Evolutionary conservation across 2,113 vertebrate species (phyloP).

Genomic region (Centropus unirufus): DNA sequence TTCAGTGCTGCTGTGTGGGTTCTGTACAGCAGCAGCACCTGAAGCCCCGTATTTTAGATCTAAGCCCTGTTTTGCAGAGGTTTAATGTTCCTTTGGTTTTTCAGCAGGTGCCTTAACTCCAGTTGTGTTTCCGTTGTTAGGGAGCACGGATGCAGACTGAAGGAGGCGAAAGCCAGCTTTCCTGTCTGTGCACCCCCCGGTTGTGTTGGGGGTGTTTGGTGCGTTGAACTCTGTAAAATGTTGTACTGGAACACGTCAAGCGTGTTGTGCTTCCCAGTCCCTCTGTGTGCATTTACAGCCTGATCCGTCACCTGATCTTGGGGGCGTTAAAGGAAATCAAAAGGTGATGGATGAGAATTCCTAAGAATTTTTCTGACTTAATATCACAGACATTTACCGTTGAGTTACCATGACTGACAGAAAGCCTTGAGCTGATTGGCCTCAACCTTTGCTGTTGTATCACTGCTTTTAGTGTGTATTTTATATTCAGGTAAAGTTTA

Average conservation of each 20-base stretch:
- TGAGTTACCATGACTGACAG: not conserved
- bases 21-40: not conserved
- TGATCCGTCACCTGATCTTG: not conserved
- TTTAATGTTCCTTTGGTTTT: not conserved
- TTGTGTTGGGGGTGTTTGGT: not conserved
- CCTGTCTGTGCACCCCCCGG: rapidly evolving
- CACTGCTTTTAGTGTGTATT: not conserved
- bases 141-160: not conserved
- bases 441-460: not conserved
- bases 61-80: rapidly evolving
- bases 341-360: not conserved
- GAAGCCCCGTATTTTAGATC: not conserved
- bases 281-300: not conserved
- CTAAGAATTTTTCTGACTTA: not conserved
- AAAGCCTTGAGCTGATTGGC: not conserved
- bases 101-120: not conserved
- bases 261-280: not conserved
- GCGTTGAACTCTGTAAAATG: not conserved
- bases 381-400: not conserved
- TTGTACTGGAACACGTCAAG: rapidly evolving
- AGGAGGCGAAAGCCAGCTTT: not conserved
- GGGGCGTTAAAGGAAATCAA: not conserved
- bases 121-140: not conserved
- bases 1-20: not conserved
- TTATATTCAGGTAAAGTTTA: not conserved